A percentile compares a stretch with the other conserved stretches of the same genome.
Conservation (phyloP, 2,113 vertebrate genomes). For the Cinclus cinclus region DNA sequence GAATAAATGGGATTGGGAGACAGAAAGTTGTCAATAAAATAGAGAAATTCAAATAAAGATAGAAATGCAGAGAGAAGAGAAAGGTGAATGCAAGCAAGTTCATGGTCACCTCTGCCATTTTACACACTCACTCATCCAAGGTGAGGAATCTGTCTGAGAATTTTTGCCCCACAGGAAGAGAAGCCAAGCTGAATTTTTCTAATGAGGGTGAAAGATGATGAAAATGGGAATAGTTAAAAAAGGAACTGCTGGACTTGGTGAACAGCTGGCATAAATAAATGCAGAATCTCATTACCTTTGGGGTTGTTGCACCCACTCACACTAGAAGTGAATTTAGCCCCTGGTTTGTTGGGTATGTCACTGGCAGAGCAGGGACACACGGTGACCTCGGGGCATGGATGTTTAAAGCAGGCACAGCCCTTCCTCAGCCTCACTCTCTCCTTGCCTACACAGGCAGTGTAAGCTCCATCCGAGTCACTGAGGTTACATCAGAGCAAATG, state of each 20-base stretch:
- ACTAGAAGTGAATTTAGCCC: neutral
- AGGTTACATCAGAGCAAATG: neutral
- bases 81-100: neutral
- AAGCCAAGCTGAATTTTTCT: neutral
- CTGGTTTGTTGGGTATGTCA: neutral
- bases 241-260: neutral
- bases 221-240: neutral
- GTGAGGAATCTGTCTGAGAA: neutral
- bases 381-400: neutral
- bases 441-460: neutral
- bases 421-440: neutral
- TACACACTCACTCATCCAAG: neutral
- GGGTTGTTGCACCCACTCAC: neutral
- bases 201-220: neutral
- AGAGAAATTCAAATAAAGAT: neutral
- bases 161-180: neutral
- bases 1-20: neutral
- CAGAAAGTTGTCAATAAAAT: neutral
- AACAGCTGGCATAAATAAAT: neutral
- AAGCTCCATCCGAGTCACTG: neutral
- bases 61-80: neutral
- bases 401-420: neutral
- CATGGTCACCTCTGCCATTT: neutral
- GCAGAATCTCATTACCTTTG: neutral
- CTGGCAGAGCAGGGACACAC: fast-evolving